phyloP scores from a whole-genome alignment of 2,888 invertebrate genomes.

The Scelioninae gen. 2 region DNA sequence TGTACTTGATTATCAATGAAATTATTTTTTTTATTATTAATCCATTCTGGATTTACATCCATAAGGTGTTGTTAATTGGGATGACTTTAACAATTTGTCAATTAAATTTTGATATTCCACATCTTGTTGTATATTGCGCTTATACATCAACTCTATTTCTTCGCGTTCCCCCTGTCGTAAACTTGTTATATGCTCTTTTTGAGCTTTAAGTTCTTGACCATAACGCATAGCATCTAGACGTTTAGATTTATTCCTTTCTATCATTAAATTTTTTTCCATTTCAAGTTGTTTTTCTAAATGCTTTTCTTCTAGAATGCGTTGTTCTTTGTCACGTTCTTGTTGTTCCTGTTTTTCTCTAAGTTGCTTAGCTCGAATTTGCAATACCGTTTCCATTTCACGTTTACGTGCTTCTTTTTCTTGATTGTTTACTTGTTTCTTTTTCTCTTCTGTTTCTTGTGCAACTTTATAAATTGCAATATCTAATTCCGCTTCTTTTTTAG shows the following conservation, averaged over 20 bases:
- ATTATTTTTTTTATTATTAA: neutral
- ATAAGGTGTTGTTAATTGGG: constrained; percentile 30
- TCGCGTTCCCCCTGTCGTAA: constrained; percentile 43
- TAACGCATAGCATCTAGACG: constrained; percentile 52
- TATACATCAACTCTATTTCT: constrained; percentile 56
- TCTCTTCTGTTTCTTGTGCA: constrained; percentile 54
- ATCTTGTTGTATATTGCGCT: constrained; percentile 45
- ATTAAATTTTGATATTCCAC: constrained; percentile 53
- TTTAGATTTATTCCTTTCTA: constrained; percentile 49
- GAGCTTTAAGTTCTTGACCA: constrained; percentile 54
- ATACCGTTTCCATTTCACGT: constrained; percentile 46
- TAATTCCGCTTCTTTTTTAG: constrained; percentile 40
- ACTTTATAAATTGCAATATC: constrained; percentile 39
- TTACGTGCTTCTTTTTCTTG: constrained; percentile 53
- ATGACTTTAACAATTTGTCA: constrained; percentile 35
- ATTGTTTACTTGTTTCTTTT: constrained; percentile 38
- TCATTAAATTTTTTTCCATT: constrained; percentile 38
- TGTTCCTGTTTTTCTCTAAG: constrained; percentile 49
- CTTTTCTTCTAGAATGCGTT: constrained; percentile 47
- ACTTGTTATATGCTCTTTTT: constrained; percentile 32
- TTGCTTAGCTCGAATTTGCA: constrained; percentile 56
- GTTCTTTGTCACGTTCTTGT: constrained; percentile 41
- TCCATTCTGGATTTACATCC: no score
- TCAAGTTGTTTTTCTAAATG: constrained; percentile 42
- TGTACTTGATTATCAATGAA: neutral